Conservation (phyloP, 2,797 vertebrate species). For the Brachyrhaphis roseni region DNA sequence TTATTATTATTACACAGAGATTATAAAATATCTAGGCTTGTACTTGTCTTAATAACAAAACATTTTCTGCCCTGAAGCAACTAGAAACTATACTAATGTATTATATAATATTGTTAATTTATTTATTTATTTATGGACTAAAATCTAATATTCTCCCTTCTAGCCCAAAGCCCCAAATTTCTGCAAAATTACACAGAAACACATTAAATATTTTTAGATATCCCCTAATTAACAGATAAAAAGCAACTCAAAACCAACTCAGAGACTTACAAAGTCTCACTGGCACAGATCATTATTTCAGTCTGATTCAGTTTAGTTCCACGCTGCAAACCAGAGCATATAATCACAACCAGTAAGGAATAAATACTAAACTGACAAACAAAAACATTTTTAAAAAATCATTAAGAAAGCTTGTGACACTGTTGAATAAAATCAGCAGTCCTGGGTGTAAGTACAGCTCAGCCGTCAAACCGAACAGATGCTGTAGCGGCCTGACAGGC, state of each 20-base stretch:
- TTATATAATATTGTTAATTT: neutral
- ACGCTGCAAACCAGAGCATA: constrained; percentile 10
- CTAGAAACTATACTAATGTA: neutral
- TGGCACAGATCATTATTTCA: constrained; percentile 32
- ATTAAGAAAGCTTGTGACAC: constrained; percentile 18
- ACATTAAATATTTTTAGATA: constrained; percentile 20
- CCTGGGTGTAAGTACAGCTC: constrained; percentile 10
- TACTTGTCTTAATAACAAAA: neutral
- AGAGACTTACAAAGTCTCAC: constrained; percentile 10
- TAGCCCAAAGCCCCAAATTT: constrained; percentile 9
- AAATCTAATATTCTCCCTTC: constrained; percentile 22
- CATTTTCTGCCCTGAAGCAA: neutral
- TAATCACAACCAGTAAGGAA: constrained; percentile 14
- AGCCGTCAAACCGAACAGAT: constrained; percentile 22
- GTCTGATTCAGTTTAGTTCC: constrained; percentile 4
- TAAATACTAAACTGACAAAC: constrained; percentile 15
- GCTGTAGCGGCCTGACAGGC: constrained; percentile 37
- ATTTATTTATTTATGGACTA: neutral
- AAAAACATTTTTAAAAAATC: neutral
- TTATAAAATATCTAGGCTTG: neutral
- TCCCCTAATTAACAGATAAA: constrained; percentile 32
- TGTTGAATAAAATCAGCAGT: constrained; percentile 31
- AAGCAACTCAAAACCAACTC: constrained; percentile 21
- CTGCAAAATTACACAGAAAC: constrained; percentile 21
- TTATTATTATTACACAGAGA: neutral